Evolutionary conservation across 1,140 invertebrate species (phyloP).

Genomic region (Oryctes rhinoceros): DNA sequence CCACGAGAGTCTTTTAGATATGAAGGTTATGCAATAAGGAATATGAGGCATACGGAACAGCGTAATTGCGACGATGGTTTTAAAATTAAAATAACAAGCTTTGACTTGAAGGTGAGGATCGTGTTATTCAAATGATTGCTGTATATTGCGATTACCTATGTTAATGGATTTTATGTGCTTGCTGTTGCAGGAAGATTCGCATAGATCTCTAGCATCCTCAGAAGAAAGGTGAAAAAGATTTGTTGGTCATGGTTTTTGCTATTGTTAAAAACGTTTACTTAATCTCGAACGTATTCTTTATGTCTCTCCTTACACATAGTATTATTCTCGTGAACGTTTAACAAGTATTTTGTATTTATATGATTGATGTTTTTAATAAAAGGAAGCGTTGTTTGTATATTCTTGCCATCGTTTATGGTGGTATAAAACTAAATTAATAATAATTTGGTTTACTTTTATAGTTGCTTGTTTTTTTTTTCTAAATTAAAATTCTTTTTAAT

Average conservation of each 20-base stretch:
- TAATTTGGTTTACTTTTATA: no score
- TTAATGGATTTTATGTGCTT: not conserved
- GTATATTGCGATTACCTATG: not conserved
- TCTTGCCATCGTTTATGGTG: not conserved
- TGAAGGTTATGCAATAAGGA: slow-evolving; percentile 47
- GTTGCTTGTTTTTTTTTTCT: no score
- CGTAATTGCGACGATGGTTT: slow-evolving; percentile 11
- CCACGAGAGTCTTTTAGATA: slow-evolving; percentile 49
- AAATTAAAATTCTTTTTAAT: no score
- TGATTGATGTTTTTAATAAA: slow-evolving; percentile 21
- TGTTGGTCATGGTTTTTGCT: not conserved
- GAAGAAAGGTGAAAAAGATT: slow-evolving; percentile 26
- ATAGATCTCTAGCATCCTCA: slow-evolving; percentile 35
- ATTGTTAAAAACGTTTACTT: slow-evolving; percentile 9
- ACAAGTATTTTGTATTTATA: slow-evolving; percentile 15
- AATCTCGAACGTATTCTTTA: not conserved
- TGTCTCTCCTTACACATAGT: not conserved
- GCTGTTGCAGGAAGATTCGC: slow-evolving; percentile 30
- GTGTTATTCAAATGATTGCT: not conserved
- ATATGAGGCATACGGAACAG: not conserved
- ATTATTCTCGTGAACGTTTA: not conserved
- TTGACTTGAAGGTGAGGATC: slow-evolving; percentile 40
- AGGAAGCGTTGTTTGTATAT: not conserved
- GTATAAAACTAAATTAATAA: no score
- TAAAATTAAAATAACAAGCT: slow-evolving; percentile 2